A percentile compares a stretch with the other conserved stretches of the same genome.
phyloP scores from a whole-genome alignment of 2,888 invertebrate species.

The Escarpia spicata region DNA sequence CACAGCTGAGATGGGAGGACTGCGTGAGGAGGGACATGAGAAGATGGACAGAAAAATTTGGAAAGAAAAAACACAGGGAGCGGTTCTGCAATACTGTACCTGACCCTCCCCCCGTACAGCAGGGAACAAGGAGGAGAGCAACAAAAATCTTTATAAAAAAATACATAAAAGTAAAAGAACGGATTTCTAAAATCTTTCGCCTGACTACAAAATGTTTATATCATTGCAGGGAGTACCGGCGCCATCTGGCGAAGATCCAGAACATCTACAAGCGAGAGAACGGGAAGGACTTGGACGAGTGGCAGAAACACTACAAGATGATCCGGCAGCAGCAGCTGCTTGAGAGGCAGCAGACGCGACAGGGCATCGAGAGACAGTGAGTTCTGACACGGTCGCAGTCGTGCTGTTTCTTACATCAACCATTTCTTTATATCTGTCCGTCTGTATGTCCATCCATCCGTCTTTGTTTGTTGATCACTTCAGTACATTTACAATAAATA shows the following conservation, averaged over 20 bases:
- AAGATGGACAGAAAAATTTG: no score
- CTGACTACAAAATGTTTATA: neutral
- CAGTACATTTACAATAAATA: no score
- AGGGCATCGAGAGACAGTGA: neutral
- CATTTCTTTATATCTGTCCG: neutral
- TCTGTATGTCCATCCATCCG: no score
- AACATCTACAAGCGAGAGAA: neutral
- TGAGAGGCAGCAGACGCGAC: neutral
- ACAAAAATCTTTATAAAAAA: neutral
- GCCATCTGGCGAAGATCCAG: neutral
- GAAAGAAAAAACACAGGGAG: no score
- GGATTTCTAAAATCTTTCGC: neutral
- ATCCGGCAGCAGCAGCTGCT: neutral
- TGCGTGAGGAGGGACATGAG: no score
- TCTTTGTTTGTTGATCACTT: no score
- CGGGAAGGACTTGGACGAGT: neutral
- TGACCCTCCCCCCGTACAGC: no score
- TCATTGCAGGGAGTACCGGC: neutral
- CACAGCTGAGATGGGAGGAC: no score
- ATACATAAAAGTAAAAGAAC: neutral
- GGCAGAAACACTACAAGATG: conserved; percentile 5
- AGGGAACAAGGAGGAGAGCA: no score
- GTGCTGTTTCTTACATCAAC: neutral
- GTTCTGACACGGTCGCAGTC: neutral
- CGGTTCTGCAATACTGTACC: no score